Base-by-base conservation (phyloP, 1,140 invertebrate genomes). In the Drosophila setifemur region DNA sequence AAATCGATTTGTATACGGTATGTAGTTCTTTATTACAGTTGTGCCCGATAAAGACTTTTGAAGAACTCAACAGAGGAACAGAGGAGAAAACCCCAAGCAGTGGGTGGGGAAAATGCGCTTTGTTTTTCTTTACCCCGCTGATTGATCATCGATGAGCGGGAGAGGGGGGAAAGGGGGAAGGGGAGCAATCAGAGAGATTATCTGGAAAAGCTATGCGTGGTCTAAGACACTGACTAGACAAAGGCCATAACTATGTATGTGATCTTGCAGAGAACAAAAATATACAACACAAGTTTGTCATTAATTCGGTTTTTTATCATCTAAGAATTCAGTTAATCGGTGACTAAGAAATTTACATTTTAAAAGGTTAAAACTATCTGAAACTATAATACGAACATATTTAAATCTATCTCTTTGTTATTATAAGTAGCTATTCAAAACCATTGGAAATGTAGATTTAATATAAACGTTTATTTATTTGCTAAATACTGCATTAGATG, bases 1-100 rank as follows among this genome's bases (percentile, higher is more conserved):
- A 79, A 83, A 83, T 83, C 79, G 81, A 83, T 83, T 83, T 86
- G 78, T 85, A 83, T 72, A 55, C 39, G 57, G 55, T 45, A 48
- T 63, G 68, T 47, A 48, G 55, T 83, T 73, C 61, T 77, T 72
- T 82, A 49, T 50, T 71, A 48, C 58, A 37, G 52, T 55, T 63
- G 35, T 23, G 57, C 43, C 39, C 42, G 33, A 33, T 54, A 43
- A 63, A 55, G 64, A 57, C 37, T 63, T 61, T 78, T 40, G 55
- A 26, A 4, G 35, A 63, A 74, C 29, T 64, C 33, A 42, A 40
- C 12, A 14, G 26, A 52, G 28, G 37, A 42, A 40, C 12, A 14
- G 26, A 52, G 28, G 37, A 53, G 42, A 42, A 50, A 48, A 42
- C 16, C 16, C 11, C n/a, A 31, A 23, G 49, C 25, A 7, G 19